phyloP scores from a whole-genome alignment of 2,113 vertebrate genomes.

The Podocnemis expansa region DNA sequence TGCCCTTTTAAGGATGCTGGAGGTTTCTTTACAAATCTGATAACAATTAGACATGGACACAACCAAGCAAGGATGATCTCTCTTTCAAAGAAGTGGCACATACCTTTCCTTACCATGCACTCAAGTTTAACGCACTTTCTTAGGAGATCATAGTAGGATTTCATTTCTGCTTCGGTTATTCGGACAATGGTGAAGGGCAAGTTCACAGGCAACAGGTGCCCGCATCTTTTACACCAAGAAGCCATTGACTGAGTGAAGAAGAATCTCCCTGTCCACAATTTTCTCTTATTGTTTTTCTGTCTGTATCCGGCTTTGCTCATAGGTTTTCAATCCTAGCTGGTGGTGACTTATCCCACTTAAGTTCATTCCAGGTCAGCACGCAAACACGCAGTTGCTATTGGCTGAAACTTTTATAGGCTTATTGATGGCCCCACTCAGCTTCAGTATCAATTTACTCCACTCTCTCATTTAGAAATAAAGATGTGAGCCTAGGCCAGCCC shows the following conservation, averaged over 20 bases:
- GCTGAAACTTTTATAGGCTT: slow-evolving; percentile 73
- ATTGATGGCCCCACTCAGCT: slow-evolving; percentile 57
- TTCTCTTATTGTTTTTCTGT: slow-evolving; percentile 11
- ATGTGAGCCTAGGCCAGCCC: slow-evolving; percentile 37
- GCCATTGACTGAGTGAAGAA: slow-evolving; percentile 55
- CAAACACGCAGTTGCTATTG: slow-evolving; percentile 68
- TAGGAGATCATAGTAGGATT: slow-evolving; percentile 85
- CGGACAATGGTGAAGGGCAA: slow-evolving; percentile 79
- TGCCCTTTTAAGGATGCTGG: not conserved
- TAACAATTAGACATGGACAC: not conserved
- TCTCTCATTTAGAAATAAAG: slow-evolving; percentile 58
- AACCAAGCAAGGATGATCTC: not conserved
- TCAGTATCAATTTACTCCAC: slow-evolving; percentile 60
- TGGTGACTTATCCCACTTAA: slow-evolving; percentile 77
- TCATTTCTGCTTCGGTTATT: slow-evolving; percentile 90
- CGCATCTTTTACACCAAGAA: slow-evolving; percentile 74
- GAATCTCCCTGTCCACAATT: not conserved
- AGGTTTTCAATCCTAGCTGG: slow-evolving; percentile 62
- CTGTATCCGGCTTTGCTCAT: slow-evolving; percentile 40
- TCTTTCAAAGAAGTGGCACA: slow-evolving; percentile 55
- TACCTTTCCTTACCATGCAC: slow-evolving; percentile 80
- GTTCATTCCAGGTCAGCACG: slow-evolving; percentile 77
- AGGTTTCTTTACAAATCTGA: not conserved
- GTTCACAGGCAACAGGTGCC: slow-evolving; percentile 66
- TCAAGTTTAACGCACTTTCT: slow-evolving; percentile 80